Base-by-base conservation (phyloP, 1,140 invertebrate genomes). In the Hyles euphorbiae region DNA sequence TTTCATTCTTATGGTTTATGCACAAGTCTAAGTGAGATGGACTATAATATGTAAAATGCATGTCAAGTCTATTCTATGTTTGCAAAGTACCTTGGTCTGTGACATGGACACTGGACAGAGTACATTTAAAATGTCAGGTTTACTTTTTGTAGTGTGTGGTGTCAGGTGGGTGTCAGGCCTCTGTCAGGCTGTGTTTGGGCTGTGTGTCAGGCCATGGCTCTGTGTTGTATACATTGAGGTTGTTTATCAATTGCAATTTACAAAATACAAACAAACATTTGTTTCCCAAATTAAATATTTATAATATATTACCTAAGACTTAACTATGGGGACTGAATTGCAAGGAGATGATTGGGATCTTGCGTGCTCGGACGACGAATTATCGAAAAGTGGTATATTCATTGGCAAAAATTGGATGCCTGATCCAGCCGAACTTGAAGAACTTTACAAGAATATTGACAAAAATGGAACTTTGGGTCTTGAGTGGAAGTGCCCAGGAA, bases 401-500 rank as follows among this genome's bases (percentile, higher is more conserved):
- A 81, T 87, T 9, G 86, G 83, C 9, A 84, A 83, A 61, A 80
- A 72, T 58, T 89, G 88, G 87, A 81, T 83, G 68, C 83, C 85
- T 0, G 79, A 87, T 11, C 79, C 87, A 0, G 85, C 88, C 2
- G 91, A 92, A 56, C 76, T 93, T 46, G 76, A 92, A 44, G 77
- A 88, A 44, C 74, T 93, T 36, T 93, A 92, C 54, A 91, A 92
- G 63, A 82, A 78, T 11, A 79, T 93, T 5, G 91, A 93, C 57
- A 89, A 85, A 53, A 90, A 86, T 56, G 90, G 88, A 43, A 81
- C 89, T 61, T 65, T 93, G 11, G 84, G 88, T 45, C 74, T 93
- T 0, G 91, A 92, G 57, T 93, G 92, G 93, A 91, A 91, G 67
- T 92, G 92, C 70, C 92, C 92, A n/a, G 92, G 92, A 3, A 85